Base-by-base conservation (phyloP, 2,113 vertebrate genomes). In the Australoheros scitulus region DNA sequence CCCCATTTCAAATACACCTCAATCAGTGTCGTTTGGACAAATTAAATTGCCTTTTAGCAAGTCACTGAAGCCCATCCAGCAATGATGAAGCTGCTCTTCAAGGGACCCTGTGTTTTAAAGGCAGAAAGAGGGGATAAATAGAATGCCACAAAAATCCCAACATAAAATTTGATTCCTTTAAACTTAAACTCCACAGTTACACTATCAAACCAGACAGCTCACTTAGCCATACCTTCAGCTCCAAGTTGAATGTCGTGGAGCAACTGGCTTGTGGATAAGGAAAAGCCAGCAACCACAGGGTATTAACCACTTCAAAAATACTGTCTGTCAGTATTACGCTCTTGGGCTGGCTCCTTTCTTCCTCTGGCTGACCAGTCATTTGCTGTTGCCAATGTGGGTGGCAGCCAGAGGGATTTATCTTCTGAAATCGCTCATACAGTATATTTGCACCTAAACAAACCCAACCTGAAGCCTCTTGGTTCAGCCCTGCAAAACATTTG, bases 351-450 rank as follows among this genome's bases (percentile, higher is more conserved):
- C 29, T 81, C 11, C 76, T 65, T 60, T 60, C 79, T 86, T 84
- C 20, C 75, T 61, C 13, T 79, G 85, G 75, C 89, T 88, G 88
- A 83, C 77, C 84, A 47, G 79, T 86, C 74, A 8, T 29, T 77
- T 3, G 29, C 34, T 0, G 6, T 70, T 83, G 83, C 81, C 87
- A 87, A 81, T 24, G 36, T 11, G 22, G 47, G 65, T 87, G 82
- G 79, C 86, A 86, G 82, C 57, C 82, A 13, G 47, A 57, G 26
- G 87, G 86, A 94, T 94, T 92, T 83, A 89, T 81, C 70, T 80
- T 59, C 77, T 70, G 80, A 85, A 90, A 72, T 80, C 13, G 3
- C 68, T 89, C 89, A 72, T 87, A 87, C 57, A 77, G 56, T 77
- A n/a, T 82, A 88, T 88, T 87, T 89, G 22, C 56, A 72, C 78